Evolutionary conservation across 2,113 vertebrate species (phyloP).

Genomic region (Pygoscelis adeliae): DNA sequence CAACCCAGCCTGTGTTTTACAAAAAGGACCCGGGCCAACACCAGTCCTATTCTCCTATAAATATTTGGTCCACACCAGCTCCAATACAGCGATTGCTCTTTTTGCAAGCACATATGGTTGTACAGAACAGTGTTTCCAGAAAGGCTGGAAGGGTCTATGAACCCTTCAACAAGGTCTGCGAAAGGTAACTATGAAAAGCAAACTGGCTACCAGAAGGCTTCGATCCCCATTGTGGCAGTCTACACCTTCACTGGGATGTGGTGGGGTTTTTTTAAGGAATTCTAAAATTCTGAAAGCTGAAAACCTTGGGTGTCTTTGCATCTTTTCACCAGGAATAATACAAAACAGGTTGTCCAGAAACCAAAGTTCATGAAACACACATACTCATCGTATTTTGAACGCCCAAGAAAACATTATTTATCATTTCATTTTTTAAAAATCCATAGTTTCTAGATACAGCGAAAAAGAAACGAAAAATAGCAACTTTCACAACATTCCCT

Average conservation of each 20-base stretch:
- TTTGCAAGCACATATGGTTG: neutral
- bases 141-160: neutral
- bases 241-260: neutral
- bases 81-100: fast-evolving
- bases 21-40: neutral
- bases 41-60: neutral
- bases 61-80: neutral
- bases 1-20: neutral
- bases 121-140: neutral
- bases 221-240: neutral
- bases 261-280: neutral
- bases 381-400: neutral
- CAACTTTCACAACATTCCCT: neutral
- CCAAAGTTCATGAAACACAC: neutral
- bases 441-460: neutral
- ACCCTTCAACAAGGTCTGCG: neutral
- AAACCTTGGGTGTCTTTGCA: neutral
- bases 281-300: neutral
- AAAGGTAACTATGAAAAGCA: neutral
- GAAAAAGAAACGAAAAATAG: slow-evolving; percentile 11
- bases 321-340: neutral
- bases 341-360: neutral
- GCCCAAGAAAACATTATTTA: neutral
- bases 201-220: neutral
- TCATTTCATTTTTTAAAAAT: neutral